Evolutionary conservation across 2,888 invertebrate genomes (phyloP), one percentile per base, ranked within the genome.

Genomic region (Gastrophysa polygoni): DNA sequence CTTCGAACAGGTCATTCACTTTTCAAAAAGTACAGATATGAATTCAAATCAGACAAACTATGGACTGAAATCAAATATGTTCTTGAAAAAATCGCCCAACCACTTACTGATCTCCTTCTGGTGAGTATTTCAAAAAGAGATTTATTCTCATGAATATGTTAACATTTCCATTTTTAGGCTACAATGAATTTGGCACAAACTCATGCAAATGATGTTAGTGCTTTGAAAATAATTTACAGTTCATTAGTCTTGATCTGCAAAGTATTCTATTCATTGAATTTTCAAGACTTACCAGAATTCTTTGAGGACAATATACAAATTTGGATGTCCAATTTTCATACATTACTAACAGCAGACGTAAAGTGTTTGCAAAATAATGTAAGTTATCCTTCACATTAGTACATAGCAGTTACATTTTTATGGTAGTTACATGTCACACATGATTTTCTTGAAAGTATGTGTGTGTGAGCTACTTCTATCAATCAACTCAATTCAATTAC

Each of bases 31-130:
- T 98, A 99, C 82, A 88, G 98, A 52, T 94, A 91, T 76, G 98
- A 98, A 82, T 96, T 96, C 80, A 96, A 97, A 80, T 96, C 97
- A 0, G 92, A 98, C 78, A 87, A 88, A 63, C 85, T 99, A 2
- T 99, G 98, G 98, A 89, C 88, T 55, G 99, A 99, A 83, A 98
- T 99, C 66, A 97, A 97, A 80, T 92, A 93, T 83, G 98, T 99
- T 0, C 82, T 99, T 69, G 95, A 96, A 63, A 91, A 91, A 73
- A 92, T 99, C 83, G 96, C 98, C 0, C 89, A 93, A 73, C 96
- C 98, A 0, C 85, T 99, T 38, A 98, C 98, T 0, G 92, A 96
- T 79, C 84, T 99, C 2, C 91, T 97, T 80, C 85, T 89, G 81
- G 93, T 93, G 83, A 85, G 83, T 73, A 55, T 48, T 59, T 54